phyloP scores from a whole-genome alignment of 2,113 vertebrate species.

The Pipra filicauda region DNA sequence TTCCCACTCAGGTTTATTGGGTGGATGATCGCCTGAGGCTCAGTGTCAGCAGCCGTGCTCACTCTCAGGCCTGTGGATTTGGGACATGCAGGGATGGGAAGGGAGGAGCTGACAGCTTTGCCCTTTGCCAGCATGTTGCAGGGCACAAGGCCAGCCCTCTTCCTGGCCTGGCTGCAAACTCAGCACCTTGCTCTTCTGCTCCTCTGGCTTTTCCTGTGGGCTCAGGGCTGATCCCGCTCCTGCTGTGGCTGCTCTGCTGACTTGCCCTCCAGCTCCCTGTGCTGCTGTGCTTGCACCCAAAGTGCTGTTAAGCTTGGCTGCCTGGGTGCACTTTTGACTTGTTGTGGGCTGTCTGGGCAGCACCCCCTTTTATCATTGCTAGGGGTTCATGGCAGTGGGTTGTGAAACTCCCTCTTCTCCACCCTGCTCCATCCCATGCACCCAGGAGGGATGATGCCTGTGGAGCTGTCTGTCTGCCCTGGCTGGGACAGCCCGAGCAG shows the following conservation, averaged over 20 bases:
- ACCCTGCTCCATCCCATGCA: rapidly evolving
- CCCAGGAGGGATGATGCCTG: background rate
- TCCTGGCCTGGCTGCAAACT: background rate
- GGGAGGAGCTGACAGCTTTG: background rate
- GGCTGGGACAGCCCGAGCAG: background rate
- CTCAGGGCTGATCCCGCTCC: background rate
- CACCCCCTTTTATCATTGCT: background rate
- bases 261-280: background rate
- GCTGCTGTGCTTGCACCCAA: background rate
- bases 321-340: background rate
- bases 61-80: background rate
- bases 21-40: rapidly evolving
- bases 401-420: background rate
- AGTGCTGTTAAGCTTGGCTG: background rate
- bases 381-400: background rate
- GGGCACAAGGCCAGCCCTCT: background rate
- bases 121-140: background rate
- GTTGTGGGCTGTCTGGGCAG: background rate
- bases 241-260: background rate
- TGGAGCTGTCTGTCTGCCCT: background rate
- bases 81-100: background rate
- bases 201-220: background rate
- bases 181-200: background rate
- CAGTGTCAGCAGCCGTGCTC: rapidly evolving
- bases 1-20: background rate